Conservation (phyloP, 2,113 vertebrate genomes). For the Toxostoma redivivum region DNA sequence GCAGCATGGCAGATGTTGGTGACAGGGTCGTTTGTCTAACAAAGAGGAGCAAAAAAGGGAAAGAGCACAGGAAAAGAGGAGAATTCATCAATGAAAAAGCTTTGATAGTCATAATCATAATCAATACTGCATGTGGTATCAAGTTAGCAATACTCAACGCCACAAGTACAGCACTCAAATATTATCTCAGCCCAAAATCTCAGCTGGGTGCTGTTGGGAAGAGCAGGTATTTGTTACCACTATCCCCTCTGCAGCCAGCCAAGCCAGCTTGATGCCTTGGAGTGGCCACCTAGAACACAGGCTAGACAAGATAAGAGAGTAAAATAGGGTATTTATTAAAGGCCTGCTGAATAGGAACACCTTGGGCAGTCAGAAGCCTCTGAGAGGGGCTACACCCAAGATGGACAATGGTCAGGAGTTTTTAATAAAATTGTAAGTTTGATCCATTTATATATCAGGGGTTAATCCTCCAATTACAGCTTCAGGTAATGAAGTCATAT, state of each 20-base stretch:
- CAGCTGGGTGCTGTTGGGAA: not conserved
- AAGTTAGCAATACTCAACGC: not conserved
- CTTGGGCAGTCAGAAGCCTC: not conserved
- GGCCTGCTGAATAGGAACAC: not conserved
- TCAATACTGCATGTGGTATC: not conserved
- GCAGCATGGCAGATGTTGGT: constrained; percentile 97
- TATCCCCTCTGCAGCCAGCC: not conserved
- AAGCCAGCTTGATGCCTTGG: not conserved
- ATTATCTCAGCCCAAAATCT: not conserved
- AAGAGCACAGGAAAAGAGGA: not conserved
- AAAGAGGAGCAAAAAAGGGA: not conserved
- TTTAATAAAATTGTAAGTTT: not conserved
- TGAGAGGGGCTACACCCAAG: not conserved
- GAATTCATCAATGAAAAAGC: not conserved
- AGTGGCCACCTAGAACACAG: no score
- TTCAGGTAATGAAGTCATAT: not conserved
- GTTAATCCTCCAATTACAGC: not conserved
- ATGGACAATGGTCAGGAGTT: not conserved
- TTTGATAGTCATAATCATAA: not conserved
- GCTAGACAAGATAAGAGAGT: not conserved
- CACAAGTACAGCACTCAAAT: not conserved
- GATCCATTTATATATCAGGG: not conserved
- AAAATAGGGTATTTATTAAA: not conserved
- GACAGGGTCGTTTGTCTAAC: constrained; percentile 91
- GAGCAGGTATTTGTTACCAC: not conserved